Evolutionary conservation across 2,113 vertebrate genomes (phyloP).

Genomic region (Megaleporinus macrocephalus): DNA sequence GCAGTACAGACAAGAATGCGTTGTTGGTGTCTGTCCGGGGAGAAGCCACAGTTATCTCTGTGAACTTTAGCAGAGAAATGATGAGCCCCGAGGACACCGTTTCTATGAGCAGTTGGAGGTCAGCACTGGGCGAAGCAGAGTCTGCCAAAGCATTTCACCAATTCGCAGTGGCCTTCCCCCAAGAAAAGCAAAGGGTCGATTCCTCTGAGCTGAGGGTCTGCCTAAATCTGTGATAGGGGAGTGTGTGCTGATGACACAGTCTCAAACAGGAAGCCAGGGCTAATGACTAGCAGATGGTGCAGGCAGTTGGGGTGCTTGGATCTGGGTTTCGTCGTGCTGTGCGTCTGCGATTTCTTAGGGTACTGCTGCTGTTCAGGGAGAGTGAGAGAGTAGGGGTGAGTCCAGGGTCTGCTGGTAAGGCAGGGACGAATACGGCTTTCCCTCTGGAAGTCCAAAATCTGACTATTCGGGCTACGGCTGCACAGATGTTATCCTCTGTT

Average conservation of each 20-base stretch:
- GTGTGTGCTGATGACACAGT: conserved; percentile 71
- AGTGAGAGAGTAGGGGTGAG: conserved; percentile 30
- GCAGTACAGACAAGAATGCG: conserved; percentile 38
- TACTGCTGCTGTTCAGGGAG: conserved; percentile 64
- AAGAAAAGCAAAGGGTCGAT: conserved; percentile 53
- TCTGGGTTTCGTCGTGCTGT: conserved; percentile 68
- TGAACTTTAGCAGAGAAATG: conserved; percentile 33
- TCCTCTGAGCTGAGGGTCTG: conserved; percentile 62
- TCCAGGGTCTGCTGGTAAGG: conserved; percentile 36
- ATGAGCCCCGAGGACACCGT: conserved; percentile 6
- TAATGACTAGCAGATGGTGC: conserved; percentile 79
- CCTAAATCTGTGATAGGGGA: conserved; percentile 62
- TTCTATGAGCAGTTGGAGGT: conserved; percentile 8
- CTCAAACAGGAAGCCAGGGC: conserved; percentile 75
- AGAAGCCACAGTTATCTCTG: conserved; percentile 14
- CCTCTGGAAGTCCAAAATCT: conserved; percentile 49
- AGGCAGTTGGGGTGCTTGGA: conserved; percentile 69
- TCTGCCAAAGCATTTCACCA: conserved; percentile 49
- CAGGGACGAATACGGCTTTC: conserved; percentile 17
- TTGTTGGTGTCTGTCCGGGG: background rate
- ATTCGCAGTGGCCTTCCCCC: conserved; percentile 54
- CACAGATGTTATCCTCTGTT: conserved; percentile 48
- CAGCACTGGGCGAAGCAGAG: conserved; percentile 52
- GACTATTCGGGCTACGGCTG: conserved; percentile 51
- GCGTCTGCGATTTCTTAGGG: conserved; percentile 73